phyloP scores from a whole-genome alignment of 1,140 invertebrate genomes.

The Heliconius hewitsoni region DNA sequence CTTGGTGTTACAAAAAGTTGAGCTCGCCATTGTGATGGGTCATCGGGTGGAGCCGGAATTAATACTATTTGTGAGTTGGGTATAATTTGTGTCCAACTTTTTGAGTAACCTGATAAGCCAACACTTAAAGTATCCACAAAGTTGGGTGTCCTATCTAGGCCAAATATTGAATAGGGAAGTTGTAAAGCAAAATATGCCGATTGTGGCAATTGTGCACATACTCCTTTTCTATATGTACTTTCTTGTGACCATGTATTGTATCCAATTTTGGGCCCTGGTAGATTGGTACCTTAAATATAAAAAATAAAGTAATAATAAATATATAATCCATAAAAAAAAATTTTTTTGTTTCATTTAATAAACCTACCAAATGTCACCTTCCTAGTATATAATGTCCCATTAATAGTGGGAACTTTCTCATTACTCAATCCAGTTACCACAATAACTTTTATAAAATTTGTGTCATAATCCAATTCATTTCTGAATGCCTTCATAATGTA shows the following conservation, averaged over 20 bases:
- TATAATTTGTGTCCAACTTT: slow-evolving; percentile 95
- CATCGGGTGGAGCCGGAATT: slow-evolving; percentile 91
- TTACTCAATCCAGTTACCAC: slow-evolving; percentile 93
- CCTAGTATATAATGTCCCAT: slow-evolving; percentile 87
- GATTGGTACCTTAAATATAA: slow-evolving; percentile 87
- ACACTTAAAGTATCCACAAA: slow-evolving; percentile 96
- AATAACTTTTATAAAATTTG: slow-evolving; percentile 97
- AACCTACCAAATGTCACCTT: slow-evolving; percentile 87
- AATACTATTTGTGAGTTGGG: slow-evolving; percentile 98
- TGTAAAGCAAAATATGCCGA: slow-evolving; percentile 95
- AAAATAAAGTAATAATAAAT: not conserved
- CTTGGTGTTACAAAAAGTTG: slow-evolving; percentile 98
- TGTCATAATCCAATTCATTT: slow-evolving; percentile 95
- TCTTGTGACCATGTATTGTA: slow-evolving; percentile 94
- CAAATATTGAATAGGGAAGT: slow-evolving; percentile 96
- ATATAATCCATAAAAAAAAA: slow-evolving; percentile 16
- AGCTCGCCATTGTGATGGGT: slow-evolving; percentile 92
- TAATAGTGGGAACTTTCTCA: slow-evolving; percentile 85
- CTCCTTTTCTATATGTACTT: slow-evolving; percentile 87
- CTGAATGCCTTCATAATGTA: slow-evolving; percentile 88
- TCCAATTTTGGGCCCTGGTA: slow-evolving; percentile 92
- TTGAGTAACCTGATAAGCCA: slow-evolving; percentile 86
- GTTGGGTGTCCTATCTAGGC: slow-evolving; percentile 97
- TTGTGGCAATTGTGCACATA: slow-evolving; percentile 94
- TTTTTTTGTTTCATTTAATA: not conserved